Percentiles rank a stretch among this genome's conserved stretches.
Conservation (phyloP, 2,888 invertebrate species). For the Agelastica alni region DNA sequence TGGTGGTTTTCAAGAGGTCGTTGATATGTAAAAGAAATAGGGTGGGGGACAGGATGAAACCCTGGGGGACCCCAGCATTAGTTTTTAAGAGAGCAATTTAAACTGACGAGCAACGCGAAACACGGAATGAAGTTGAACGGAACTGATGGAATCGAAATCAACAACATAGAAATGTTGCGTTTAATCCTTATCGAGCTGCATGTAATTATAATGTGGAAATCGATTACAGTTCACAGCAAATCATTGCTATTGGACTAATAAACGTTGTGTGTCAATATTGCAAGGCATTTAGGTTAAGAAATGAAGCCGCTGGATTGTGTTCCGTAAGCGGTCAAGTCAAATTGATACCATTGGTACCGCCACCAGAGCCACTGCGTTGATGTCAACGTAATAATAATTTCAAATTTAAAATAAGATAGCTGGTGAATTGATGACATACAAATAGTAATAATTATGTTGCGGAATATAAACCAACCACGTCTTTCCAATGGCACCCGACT, state of each 20-base stretch:
- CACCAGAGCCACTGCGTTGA: conserved; percentile 49
- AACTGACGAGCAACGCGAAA: background rate
- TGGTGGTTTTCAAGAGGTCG: too few species aligned
- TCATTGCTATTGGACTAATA: conserved; percentile 36
- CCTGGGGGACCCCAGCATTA: too few species aligned
- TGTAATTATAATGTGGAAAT: conserved; percentile 22
- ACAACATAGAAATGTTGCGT: conserved; percentile 1
- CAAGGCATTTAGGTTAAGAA: conserved; percentile 47
- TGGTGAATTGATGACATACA: conserved; percentile 27
- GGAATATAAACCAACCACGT: conserved; percentile 16
- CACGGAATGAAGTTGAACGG: conserved; percentile 4
- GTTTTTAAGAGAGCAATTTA: too few species aligned
- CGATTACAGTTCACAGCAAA: conserved; percentile 26
- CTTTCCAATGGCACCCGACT: conserved; percentile 21
- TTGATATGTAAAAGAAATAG: too few species aligned
- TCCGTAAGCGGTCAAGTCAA: conserved; percentile 47
- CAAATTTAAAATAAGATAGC: conserved; percentile 27
- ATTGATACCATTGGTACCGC: conserved; percentile 47
- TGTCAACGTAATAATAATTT: conserved; percentile 34
- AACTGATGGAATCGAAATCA: conserved; percentile 2
- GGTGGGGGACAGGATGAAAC: too few species aligned
- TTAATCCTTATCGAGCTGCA: conserved; percentile 17
- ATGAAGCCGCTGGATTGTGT: conserved; percentile 52
- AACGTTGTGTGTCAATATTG: conserved; percentile 31
- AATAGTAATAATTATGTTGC: conserved; percentile 25